A percentile compares a stretch with the other conserved stretches of the same genome.
phyloP scores from a whole-genome alignment of 2,888 invertebrate genomes.

The Ormia ochracea region DNA sequence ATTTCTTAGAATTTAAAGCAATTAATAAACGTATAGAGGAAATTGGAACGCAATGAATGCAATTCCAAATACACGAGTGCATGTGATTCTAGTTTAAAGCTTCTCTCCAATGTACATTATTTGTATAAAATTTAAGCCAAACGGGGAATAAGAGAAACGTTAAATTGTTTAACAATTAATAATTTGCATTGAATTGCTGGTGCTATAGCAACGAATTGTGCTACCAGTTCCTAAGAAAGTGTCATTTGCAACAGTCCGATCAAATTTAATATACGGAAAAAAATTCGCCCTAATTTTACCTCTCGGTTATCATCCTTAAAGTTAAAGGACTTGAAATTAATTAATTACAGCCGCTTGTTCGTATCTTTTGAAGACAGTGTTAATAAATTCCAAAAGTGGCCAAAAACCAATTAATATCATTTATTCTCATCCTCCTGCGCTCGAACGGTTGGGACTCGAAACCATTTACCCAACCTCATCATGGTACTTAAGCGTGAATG shows the following conservation, averaged over 20 bases:
- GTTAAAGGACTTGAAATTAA: neutral
- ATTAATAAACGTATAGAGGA: slow-evolving; percentile 36
- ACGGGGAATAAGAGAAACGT: neutral
- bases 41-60: slow-evolving; percentile 18
- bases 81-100: slow-evolving; percentile 56
- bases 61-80: slow-evolving; percentile 9
- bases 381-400: too few relatives aligned
- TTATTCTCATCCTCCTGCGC: too few relatives aligned
- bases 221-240: slow-evolving; percentile 50
- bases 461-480: neutral
- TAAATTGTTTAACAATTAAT: neutral
- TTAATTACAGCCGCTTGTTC: too few relatives aligned
- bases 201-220: slow-evolving; percentile 43
- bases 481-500: neutral
- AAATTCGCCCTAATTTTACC: neutral
- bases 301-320: neutral
- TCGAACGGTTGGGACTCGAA: slow-evolving; percentile 1
- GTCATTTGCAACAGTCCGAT: slow-evolving; percentile 44
- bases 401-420: too few relatives aligned
- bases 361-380: too few relatives aligned
- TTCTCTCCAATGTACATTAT: slow-evolving; percentile 21
- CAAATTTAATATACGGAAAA: neutral
- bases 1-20: slow-evolving; percentile 46
- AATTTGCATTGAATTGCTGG: slow-evolving; percentile 28
- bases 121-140: neutral